Evolutionary conservation across 2,888 invertebrate genomes (phyloP).

Genomic region (Andrena praecox): DNA sequence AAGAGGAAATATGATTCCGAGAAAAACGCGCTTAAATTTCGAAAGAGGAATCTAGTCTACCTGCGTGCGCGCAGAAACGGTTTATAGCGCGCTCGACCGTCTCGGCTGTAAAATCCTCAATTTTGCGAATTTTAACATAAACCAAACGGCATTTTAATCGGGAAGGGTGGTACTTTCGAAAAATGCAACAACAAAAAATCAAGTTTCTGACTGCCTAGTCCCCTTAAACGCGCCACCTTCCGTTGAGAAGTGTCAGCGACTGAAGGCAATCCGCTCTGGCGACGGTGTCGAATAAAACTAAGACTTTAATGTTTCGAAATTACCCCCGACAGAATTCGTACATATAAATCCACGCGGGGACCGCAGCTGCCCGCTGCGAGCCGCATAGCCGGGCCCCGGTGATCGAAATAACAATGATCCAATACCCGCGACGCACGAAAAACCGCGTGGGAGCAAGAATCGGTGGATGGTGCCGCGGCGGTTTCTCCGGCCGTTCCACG

Average conservation of each 20-base stretch:
- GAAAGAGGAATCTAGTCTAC: no score
- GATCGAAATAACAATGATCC: constrained; percentile 26
- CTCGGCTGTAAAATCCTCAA: no score
- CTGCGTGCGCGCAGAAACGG: no score
- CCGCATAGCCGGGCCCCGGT: neutral
- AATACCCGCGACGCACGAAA: constrained; percentile 11
- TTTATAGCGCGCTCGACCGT: no score
- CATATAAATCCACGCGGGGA: constrained; percentile 22
- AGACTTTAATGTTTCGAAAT: constrained; percentile 17
- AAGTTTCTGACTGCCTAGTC: no score
- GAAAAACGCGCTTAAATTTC: no score
- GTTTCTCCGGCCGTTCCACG: constrained; percentile 35
- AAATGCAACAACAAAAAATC: no score
- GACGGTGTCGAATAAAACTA: neutral
- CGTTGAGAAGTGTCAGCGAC: neutral
- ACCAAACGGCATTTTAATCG: no score
- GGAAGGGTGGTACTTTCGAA: no score
- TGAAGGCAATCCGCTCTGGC: neutral
- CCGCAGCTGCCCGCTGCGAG: constrained; percentile 8
- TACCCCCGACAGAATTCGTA: constrained; percentile 28
- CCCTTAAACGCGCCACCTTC: no score
- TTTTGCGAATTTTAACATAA: no score
- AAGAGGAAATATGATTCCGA: no score
- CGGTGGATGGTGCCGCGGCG: neutral
- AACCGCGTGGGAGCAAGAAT: constrained; percentile 41